Percentiles rank a stretch among this genome's conserved stretches.
phyloP scores from a whole-genome alignment of 2,888 invertebrate genomes.

The Lycocerus yunnanus region DNA sequence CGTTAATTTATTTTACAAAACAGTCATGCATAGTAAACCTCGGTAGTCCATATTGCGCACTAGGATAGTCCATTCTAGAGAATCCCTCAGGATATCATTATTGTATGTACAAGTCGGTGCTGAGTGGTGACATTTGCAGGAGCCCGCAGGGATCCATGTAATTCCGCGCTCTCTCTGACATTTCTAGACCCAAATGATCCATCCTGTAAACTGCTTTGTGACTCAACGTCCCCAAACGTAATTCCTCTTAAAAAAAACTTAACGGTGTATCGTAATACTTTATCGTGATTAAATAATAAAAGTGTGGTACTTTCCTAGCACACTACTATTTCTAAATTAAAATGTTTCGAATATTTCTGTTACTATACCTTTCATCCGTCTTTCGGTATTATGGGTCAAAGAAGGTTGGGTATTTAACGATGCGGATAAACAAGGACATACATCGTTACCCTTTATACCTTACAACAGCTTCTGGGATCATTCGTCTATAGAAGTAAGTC shows the following conservation, averaged over 20 bases:
- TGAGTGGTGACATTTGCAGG: conserved; percentile 56
- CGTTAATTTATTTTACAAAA: conserved; percentile 25
- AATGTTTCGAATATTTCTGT: background rate
- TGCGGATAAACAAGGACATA: conserved; percentile 44
- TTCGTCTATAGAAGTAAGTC: background rate
- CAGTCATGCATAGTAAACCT: conserved; percentile 30
- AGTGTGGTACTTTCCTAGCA: background rate
- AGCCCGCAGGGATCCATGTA: conserved; percentile 53
- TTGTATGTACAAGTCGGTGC: conserved; percentile 53
- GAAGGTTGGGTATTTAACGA: conserved; percentile 44
- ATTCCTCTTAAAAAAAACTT: conserved; percentile 21
- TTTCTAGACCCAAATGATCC: conserved; percentile 53
- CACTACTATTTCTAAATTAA: background rate
- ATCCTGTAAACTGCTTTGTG: conserved; percentile 36
- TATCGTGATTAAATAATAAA: conserved; percentile 32
- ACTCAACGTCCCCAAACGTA: conserved; percentile 21
- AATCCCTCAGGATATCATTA: conserved; percentile 52
- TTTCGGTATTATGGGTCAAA: conserved; percentile 39
- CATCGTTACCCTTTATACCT: conserved; percentile 34
- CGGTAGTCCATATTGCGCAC: conserved; percentile 22
- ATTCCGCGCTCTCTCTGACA: conserved; percentile 53
- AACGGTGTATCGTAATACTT: conserved; percentile 40
- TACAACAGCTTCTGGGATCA: conserved; percentile 10
- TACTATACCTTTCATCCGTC: conserved; percentile 28
- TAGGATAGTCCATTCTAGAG: conserved; percentile 29